A percentile compares a stretch with the other conserved stretches of the same genome.
Evolutionary conservation across 2,888 invertebrate genomes (phyloP).

Genomic region (Lithophane socia): DNA sequence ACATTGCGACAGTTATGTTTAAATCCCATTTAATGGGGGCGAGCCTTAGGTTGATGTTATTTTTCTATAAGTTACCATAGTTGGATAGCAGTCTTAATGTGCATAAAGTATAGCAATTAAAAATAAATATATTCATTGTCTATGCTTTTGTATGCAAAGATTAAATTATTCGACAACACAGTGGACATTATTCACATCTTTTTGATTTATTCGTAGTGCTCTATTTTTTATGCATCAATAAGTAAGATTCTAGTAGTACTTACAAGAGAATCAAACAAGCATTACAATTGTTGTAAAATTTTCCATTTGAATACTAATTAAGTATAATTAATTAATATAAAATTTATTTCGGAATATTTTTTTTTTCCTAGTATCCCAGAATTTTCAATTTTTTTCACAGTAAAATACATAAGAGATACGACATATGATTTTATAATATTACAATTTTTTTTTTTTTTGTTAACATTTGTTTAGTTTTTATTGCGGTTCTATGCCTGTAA

Average conservation of each 20-base stretch:
- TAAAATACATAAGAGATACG: no score
- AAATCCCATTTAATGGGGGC: no score
- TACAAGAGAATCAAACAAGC: not conserved
- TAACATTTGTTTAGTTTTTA: not conserved
- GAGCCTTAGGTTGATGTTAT: not conserved
- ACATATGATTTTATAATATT: no score
- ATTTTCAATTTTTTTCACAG: no score
- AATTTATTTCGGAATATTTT: no score
- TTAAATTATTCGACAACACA: conserved; percentile 8
- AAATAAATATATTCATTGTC: no score
- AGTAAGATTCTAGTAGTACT: not conserved
- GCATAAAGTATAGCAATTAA: not conserved
- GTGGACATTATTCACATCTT: conserved; percentile 23
- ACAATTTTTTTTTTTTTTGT: not conserved
- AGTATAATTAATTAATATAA: no score
- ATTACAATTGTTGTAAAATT: not conserved
- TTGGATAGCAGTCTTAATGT: not conserved
- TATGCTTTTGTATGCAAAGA: not conserved
- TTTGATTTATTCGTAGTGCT: conserved; percentile 8
- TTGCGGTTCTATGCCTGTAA: not conserved
- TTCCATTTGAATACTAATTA: not conserved
- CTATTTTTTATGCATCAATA: not conserved
- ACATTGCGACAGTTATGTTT: not conserved
- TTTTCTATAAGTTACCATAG: not conserved
- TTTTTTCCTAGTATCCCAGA: no score